A percentile compares a stretch with the other conserved stretches of the same genome.
These are phyloP conservation scores for Danio choprae DNA, from an alignment of 2,797 vertebrate species.

Conservation along the genomic window DNA sequence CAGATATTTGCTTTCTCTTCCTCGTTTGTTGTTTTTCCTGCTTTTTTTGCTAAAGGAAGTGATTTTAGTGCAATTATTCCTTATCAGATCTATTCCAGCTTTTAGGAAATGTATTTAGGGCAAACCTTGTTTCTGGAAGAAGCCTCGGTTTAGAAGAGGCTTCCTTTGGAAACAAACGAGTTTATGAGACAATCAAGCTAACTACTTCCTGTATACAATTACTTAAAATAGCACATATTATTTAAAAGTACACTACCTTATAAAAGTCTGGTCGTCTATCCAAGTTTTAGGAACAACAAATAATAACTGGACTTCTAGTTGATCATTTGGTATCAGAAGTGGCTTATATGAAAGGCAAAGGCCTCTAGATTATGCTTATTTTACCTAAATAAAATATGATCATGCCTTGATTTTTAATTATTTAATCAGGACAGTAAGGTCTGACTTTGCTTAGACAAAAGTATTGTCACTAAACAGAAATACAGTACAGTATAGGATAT, in stretches of 20 bases:
- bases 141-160: background rate
- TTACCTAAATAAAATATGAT: too few relatives aligned
- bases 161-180: background rate
- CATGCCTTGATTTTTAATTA: too few relatives aligned
- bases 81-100: conserved; percentile 33
- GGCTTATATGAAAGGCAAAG: too few relatives aligned
- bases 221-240: background rate
- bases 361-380: too few relatives aligned
- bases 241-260: background rate
- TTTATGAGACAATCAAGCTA: background rate
- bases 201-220: background rate
- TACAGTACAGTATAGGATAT: too few relatives aligned
- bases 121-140: background rate
- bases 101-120: background rate
- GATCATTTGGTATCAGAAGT: too few relatives aligned
- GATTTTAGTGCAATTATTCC: background rate
- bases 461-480: too few relatives aligned
- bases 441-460: too few relatives aligned
- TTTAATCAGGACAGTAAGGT: too few relatives aligned
- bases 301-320: too few relatives aligned
- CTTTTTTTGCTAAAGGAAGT: background rate
- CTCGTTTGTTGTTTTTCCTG: background rate
- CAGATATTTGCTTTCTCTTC: conserved; percentile 1
- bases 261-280: too few relatives aligned
- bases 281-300: too few relatives aligned